Evolutionary conservation across 2,888 invertebrate species (phyloP), one percentile per base, ranked within the genome.

Genomic region (Mimachlamys varia): DNA sequence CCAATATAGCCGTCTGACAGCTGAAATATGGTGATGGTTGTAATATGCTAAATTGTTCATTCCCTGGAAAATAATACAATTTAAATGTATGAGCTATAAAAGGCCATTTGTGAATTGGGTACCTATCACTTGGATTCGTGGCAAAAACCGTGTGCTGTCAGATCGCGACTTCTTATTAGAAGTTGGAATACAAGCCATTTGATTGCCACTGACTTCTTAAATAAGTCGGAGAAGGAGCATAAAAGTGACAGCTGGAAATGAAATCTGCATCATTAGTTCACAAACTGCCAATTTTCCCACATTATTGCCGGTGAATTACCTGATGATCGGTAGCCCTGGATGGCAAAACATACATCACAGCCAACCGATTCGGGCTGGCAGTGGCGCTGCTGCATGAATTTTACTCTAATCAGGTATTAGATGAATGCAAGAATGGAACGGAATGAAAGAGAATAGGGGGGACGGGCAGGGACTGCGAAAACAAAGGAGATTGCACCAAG

Each of bases 231-330:
- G 55, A 88, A 91, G 88, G 88, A 88, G 87, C 55, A 58, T 89
- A 91, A 89, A 91, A 88, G 55, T 91, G 91, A 91, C 91, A 89
- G 91, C n/a, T n/a, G 27, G 88, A 89, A 91, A 91, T 91, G 91
- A 91, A 91, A 89, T 89, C 88, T 53, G 89, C 91, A 91, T 91
- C 88, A 91, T 89, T 91, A 91, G 89, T 76, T 49, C 62, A 44
- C 88, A 89, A 89, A 89, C 89, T 91, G 91, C 76, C 89, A 55
- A 91, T 89, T 91, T 91, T 91, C 91, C 89, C 91, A 58, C 89
- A 89, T 89, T 89, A 89, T 58, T 87, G 89, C 27, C 76, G 58
- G 87, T 50, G 87, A 87, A 76, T 89, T 87, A 87, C 87, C 87
- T 49, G 49, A 89, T 76, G 89, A 89, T 89, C 76, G 76, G 53